A percentile compares a stretch with the other conserved stretches of the same genome.
phyloP scores from a whole-genome alignment of 2,888 invertebrate genomes.

The Unio delphinus region DNA sequence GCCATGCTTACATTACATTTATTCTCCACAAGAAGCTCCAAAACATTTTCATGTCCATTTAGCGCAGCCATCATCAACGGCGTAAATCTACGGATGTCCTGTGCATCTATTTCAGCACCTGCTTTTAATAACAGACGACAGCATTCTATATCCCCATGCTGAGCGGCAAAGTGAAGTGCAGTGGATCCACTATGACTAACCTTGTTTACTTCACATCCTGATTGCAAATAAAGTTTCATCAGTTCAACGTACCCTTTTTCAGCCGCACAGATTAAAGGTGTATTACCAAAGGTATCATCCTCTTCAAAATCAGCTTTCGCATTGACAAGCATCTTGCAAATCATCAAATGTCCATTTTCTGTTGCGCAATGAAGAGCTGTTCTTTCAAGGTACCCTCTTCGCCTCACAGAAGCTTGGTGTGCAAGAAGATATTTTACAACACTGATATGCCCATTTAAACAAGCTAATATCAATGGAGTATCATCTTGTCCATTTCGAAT shows the following conservation, averaged over 20 bases:
- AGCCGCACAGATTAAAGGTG: slow-evolving; percentile 61
- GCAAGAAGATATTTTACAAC: slow-evolving; percentile 58
- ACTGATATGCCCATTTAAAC: slow-evolving; percentile 57
- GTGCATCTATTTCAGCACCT: slow-evolving; percentile 64
- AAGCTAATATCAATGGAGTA: slow-evolving; percentile 63
- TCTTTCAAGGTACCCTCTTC: slow-evolving; percentile 59
- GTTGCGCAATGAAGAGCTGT: slow-evolving; percentile 64
- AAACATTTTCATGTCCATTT: slow-evolving; percentile 60
- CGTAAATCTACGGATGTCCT: slow-evolving; percentile 65
- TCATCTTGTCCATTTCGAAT: slow-evolving; percentile 54
- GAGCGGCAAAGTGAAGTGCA: slow-evolving; percentile 60
- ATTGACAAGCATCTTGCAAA: slow-evolving; percentile 53
- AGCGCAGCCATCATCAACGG: slow-evolving; percentile 69
- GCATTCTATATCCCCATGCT: slow-evolving; percentile 57
- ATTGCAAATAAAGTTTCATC: slow-evolving; percentile 45
- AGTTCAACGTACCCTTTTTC: slow-evolving; percentile 63
- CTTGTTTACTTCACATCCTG: slow-evolving; percentile 59
- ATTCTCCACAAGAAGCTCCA: slow-evolving; percentile 52
- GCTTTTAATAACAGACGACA: slow-evolving; percentile 54
- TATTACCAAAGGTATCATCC: slow-evolving; percentile 62
- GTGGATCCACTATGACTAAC: slow-evolving; percentile 62
- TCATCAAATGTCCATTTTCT: slow-evolving; percentile 57
- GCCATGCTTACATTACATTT: slow-evolving; percentile 63
- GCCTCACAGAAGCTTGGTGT: slow-evolving; percentile 53
- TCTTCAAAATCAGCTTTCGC: slow-evolving; percentile 60